Evolutionary conservation across 1,140 invertebrate species (phyloP).

Genomic region (Pemphigus obesinymphae): DNA sequence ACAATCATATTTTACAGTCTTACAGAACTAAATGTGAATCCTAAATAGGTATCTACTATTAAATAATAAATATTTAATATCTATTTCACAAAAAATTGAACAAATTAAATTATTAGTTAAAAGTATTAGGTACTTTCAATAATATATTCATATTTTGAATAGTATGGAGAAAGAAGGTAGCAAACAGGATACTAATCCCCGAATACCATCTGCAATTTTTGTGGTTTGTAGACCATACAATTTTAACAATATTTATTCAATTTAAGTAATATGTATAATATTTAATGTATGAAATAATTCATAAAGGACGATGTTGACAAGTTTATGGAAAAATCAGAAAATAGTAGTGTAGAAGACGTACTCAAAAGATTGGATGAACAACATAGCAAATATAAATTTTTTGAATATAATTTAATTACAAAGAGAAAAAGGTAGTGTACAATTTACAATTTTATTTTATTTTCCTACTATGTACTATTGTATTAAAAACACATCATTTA

Average conservation of each 20-base stretch:
- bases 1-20: too few relatives aligned
- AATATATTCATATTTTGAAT: constrained; percentile 41
- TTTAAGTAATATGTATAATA: neutral
- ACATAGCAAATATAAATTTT: constrained; percentile 94
- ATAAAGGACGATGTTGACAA: constrained; percentile 91
- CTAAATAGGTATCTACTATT: too few relatives aligned
- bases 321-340: constrained; percentile 80
- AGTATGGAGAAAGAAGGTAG: constrained; percentile 43
- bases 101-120: neutral
- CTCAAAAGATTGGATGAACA: constrained; percentile 82
- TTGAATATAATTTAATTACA: constrained; percentile 83
- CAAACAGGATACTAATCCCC: constrained; percentile 48
- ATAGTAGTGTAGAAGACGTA: constrained; percentile 75
- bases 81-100: neutral
- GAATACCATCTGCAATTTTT: constrained; percentile 42
- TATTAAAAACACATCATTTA: too few relatives aligned
- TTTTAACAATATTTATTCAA: neutral
- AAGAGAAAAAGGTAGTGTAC: constrained; percentile 66
- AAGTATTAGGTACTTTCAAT: neutral
- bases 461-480: too few relatives aligned
- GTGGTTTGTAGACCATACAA: neutral
- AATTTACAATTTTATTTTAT: neutral
- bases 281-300: neutral
- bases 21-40: too few relatives aligned
- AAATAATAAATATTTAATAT: too few relatives aligned